Percentiles rank a stretch among this genome's conserved stretches.
These are phyloP conservation scores for Trididemnum miniatum DNA, from an alignment of 23 tunicate species.

Conservation along the genomic window DNA sequence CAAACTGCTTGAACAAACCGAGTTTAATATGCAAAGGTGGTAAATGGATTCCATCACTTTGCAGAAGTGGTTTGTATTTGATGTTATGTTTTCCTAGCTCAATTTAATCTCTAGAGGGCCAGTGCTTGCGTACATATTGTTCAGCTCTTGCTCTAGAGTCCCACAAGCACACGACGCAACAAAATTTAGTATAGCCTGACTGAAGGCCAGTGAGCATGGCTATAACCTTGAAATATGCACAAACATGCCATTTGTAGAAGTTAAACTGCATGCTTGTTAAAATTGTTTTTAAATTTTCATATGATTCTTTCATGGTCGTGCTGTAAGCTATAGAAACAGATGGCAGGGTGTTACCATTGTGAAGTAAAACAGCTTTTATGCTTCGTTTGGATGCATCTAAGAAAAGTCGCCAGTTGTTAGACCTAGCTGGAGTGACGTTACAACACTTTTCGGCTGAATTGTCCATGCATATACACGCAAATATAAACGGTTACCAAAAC, in stretches of 20 bases:
- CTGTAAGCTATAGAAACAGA: conserved; percentile 10
- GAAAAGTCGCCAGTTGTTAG: conserved; percentile 1
- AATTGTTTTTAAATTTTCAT: conserved; percentile 9
- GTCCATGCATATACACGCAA: too few species aligned
- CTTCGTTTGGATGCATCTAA: conserved; percentile 5
- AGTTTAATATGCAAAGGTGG: too few species aligned
- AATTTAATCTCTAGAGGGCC: not conserved
- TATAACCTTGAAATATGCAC: conserved; percentile 23
- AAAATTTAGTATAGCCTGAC: not conserved
- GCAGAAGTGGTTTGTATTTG: too few species aligned
- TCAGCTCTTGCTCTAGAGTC: not conserved
- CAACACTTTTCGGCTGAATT: too few species aligned
- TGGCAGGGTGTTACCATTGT: conserved; percentile 6
- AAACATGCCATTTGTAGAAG: conserved; percentile 14
- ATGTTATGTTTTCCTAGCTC: conserved; percentile 3
- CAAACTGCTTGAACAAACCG: too few species aligned
- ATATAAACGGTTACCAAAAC: not conserved
- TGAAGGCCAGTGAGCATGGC: not conserved
- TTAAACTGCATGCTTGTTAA: not conserved
- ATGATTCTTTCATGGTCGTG: conserved; percentile 4
- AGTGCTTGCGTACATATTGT: not conserved
- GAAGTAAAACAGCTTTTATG: conserved; percentile 12
- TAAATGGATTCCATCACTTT: too few species aligned
- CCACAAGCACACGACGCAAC: not conserved
- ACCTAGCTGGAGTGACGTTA: too few species aligned